Evolutionary conservation across 2,113 vertebrate genomes (phyloP).

Genomic region (Stigmatopora nigra): DNA sequence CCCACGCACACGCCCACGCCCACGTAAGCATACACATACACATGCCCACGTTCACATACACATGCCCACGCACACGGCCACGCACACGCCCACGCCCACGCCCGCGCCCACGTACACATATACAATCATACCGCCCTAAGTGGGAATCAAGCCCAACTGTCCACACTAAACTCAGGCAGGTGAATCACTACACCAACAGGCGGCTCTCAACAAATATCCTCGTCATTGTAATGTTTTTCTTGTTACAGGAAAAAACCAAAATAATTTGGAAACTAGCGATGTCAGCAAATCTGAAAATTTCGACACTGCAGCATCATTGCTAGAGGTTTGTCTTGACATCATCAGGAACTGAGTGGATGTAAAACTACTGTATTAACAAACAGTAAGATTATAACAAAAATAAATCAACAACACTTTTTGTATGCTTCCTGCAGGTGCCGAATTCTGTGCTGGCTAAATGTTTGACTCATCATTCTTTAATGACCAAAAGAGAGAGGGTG

Average conservation of each 20-base stretch:
- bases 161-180: no score
- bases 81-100: no score
- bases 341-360: background rate
- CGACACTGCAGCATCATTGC: slow-evolving; percentile 74
- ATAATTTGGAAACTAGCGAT: slow-evolving; percentile 94
- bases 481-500: slow-evolving; percentile 76
- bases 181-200: background rate
- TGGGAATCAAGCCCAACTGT: no score
- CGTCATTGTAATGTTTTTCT: background rate
- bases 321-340: slow-evolving; percentile 76
- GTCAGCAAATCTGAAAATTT: slow-evolving; percentile 76
- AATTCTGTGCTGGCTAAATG: slow-evolving; percentile 66
- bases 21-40: no score
- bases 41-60: no score
- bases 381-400: background rate
- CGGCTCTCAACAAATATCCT: background rate
- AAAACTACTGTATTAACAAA: background rate
- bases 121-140: no score
- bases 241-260: slow-evolving; percentile 82
- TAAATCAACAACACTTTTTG: background rate
- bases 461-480: slow-evolving; percentile 64
- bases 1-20: no score
- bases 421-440: slow-evolving; percentile 68
- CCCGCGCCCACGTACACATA: no score
- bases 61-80: no score